Percentiles rank a stretch among this genome's conserved stretches.
Conservation (phyloP, 2,888 invertebrate species). For the Melanostoma mellinum region DNA sequence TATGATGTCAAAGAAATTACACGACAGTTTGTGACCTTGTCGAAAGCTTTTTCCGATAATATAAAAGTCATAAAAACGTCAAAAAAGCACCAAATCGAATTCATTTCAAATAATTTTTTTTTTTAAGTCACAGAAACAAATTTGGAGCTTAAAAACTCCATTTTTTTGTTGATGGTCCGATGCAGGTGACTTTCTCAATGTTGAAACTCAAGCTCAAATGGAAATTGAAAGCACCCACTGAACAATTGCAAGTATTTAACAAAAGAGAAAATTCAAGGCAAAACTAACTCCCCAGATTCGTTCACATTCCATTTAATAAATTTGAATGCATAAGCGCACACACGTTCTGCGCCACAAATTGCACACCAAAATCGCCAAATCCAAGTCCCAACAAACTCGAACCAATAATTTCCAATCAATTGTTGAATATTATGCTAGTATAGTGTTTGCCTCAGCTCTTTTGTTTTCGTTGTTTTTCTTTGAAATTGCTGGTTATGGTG, state of each 20-base stretch:
- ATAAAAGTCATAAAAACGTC: no score
- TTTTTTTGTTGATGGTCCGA: no score
- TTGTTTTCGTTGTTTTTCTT: slow-evolving; percentile 45
- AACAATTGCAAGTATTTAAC: not conserved
- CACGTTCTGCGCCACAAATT: slow-evolving; percentile 33
- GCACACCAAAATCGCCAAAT: slow-evolving; percentile 27
- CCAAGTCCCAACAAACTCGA: slow-evolving; percentile 12
- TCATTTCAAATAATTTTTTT: no score
- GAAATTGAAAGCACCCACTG: slow-evolving; percentile 34
- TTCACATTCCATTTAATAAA: slow-evolving; percentile 45
- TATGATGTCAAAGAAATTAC: no score
- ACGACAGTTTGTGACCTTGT: no score
- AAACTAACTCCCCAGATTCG: slow-evolving; percentile 29
- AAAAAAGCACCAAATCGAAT: no score
- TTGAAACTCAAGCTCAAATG: not conserved
- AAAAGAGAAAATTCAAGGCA: slow-evolving; percentile 35
- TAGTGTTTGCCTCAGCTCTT: slow-evolving; percentile 53
- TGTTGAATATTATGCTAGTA: slow-evolving; percentile 34
- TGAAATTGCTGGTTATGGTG: slow-evolving; percentile 31
- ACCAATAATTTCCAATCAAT: slow-evolving; percentile 63
- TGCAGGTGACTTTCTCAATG: not conserved
- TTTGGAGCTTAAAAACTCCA: no score
- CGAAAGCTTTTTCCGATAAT: no score
- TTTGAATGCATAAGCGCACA: slow-evolving; percentile 11
- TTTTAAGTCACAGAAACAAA: no score